These are phyloP conservation scores for Xanthia togata DNA, from an alignment of 2,888 invertebrate genomes.

Conservation along the genomic window DNA sequence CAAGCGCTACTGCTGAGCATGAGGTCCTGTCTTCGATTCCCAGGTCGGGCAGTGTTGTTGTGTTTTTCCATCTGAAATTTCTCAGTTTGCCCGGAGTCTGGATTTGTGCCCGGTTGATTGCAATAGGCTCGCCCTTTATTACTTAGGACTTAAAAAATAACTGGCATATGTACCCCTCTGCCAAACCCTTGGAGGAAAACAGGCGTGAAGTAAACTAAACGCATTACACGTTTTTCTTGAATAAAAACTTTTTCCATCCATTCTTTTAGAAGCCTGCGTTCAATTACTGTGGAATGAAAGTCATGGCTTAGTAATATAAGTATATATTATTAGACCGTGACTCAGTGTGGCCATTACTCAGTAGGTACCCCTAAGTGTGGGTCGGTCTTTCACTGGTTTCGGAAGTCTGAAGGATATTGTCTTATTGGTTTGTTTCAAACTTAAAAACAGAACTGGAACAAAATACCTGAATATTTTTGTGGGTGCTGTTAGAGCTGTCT, in stretches of 20 bases:
- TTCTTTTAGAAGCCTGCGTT: slow-evolving; percentile 23
- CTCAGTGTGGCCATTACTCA: slow-evolving; percentile 53
- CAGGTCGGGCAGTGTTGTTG: neutral
- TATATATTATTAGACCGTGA: slow-evolving; percentile 61
- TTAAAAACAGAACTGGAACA: neutral
- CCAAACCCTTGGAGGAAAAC: neutral
- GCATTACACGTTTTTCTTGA: neutral
- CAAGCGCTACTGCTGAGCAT: neutral
- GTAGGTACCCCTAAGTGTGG: neutral
- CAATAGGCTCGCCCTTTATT: neutral
- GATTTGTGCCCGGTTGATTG: neutral
- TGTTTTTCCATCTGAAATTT: too few species aligned
- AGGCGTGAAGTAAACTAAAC: neutral
- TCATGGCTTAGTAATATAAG: slow-evolving; percentile 60
- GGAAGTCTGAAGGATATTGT: neutral
- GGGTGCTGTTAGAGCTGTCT: neutral
- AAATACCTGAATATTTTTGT: neutral
- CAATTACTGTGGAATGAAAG: slow-evolving; percentile 57
- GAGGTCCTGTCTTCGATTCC: neutral
- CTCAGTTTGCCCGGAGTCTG: neutral
- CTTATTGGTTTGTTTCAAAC: slow-evolving; percentile 9
- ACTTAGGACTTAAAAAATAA: neutral
- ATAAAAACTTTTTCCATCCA: slow-evolving; percentile 23
- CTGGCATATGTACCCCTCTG: neutral
- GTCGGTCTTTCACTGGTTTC: slow-evolving; percentile 18